Base-by-base conservation (phyloP, 2,113 vertebrate species). In the Panthera leo region DNA sequence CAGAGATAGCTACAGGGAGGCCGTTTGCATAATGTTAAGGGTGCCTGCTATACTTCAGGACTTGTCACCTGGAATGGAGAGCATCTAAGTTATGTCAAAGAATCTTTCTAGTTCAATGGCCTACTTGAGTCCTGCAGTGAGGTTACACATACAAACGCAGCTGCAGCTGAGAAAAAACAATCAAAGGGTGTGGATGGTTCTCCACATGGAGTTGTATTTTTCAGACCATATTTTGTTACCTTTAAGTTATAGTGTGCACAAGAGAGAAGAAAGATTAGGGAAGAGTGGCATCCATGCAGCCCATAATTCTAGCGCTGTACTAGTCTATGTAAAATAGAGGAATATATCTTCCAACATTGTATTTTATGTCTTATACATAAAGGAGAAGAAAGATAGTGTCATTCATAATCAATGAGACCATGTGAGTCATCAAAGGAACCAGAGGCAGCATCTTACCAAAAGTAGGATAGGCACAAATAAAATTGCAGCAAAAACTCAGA, bases 101-200 rank as follows among this genome's bases (percentile, higher is more conserved):
- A 88, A 91, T 68, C 85, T 94, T 97, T 34, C 76, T 97, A 48
- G 25, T 90, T 96, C 42, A 76, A 91, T 11, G 75, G 89, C 71
- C 27, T 68, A 71, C 79, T 36, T 84, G 48, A 91, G 53, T 39
- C 80, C 39, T 39, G 3, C 1, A 36, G 39, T n/a, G 70, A 97
- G 76, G 39, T 91, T 96, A 63, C 34, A 42, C 3, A 88, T n/a
- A 90, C 19, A 85, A 97, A 39, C 23, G 7, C 89, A 96, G 73
- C 73, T 96, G 87, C 58, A 73, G 36, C 73, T 87, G 76, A 93
- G 79, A 61, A 95, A 88, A 76, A 83, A 63, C n/a, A 39, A 58
- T 11, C 71, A 73, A 16, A 95, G 23, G 51, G 21, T 61, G 45
- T 27, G 25, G 39, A 84, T 85, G 39, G 48, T 34, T 86, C 16